Base-by-base conservation (phyloP, 2,113 vertebrate species). In the Alligator mississippiensis region DNA sequence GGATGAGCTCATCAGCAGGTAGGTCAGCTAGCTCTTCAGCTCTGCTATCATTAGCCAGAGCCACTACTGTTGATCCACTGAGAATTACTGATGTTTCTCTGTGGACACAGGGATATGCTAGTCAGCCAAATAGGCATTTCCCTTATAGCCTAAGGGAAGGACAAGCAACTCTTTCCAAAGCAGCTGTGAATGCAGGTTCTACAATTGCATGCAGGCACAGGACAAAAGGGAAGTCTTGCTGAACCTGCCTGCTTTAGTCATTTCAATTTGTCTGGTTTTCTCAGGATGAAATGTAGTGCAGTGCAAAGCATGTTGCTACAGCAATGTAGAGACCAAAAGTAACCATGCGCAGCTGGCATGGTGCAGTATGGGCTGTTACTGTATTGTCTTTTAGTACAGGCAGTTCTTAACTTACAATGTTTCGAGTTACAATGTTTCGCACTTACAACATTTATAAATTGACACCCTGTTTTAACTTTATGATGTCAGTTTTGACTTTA, bases 1-100 rank as follows among this genome's bases (percentile, higher is more conserved):
- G 91, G 74, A 57, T 90, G 93, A 96, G 87, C 34, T 93, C 92
- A 84, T 88, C 87, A 89, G 89, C 89, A 94, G 96, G 92, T 94
- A 96, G 94, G 89, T 90, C 84, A 90, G 34, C 64, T 64, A 68
- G 74, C 34, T 93, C 63, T 77, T 89, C 1, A 0, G 57, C 55
- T 77, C 25, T 70, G 85, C 13, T 74, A 5, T n/a, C 64, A 17
- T 77, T 60, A 90, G 55, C 77, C 85, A 91, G 81, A 90, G 87
- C 79, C 74, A 34, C 86, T 59, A 80, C 89, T 38, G 34, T 79
- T 87, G 28, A 9, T 18, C 54, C 58, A 3, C 2, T 58, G 89
- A 82, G 85, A 83, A 16, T 63, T 77, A 19, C 62, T 82, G 19
- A 80, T 59, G 21, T 21, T 19, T 80, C 79, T 87, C 84, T 22